phyloP scores from a whole-genome alignment of 2,113 vertebrate species.

The Muntiacus reevesi region DNA sequence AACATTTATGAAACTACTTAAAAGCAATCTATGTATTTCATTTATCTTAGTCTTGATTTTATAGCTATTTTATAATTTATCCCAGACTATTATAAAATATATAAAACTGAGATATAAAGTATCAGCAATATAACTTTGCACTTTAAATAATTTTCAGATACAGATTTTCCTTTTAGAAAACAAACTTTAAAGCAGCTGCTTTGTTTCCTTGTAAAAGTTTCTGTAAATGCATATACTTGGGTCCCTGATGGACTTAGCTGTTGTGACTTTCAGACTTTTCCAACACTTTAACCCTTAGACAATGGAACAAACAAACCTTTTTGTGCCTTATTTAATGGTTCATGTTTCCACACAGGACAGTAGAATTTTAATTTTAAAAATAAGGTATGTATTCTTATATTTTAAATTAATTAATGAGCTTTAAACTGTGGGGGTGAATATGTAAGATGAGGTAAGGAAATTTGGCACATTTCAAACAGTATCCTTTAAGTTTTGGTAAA shows the following conservation, averaged over 20 bases:
- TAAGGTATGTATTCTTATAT: constrained; percentile 9
- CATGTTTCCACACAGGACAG: constrained; percentile 71
- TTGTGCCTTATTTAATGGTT: constrained; percentile 74
- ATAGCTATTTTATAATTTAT: constrained; percentile 82
- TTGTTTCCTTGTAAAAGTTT: constrained; percentile 72
- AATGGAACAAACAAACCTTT: constrained; percentile 75
- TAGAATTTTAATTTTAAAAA: constrained; percentile 52
- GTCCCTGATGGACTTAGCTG: constrained; percentile 80
- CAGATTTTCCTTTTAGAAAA: constrained; percentile 85
- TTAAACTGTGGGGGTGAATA: constrained; percentile 88
- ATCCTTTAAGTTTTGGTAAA: constrained; percentile 94
- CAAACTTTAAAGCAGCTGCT: constrained; percentile 82
- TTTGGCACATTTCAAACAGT: constrained; percentile 93
- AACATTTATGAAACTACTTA: constrained; percentile 75
- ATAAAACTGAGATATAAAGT: constrained; percentile 88
- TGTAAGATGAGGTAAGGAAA: constrained; percentile 96
- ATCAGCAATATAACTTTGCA: constrained; percentile 83
- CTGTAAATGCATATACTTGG: constrained; percentile 78
- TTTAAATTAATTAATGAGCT: constrained; percentile 77
- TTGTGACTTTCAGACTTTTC: constrained; percentile 76
- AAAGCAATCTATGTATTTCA: constrained; percentile 76
- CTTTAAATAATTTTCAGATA: constrained; percentile 84
- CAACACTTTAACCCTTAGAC: constrained; percentile 73
- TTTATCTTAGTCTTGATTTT: constrained; percentile 76
- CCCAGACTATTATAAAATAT: constrained; percentile 87